Evolutionary conservation across 2,113 vertebrate genomes (phyloP), one percentile per base, ranked within the genome.

Genomic region (Gallinago paraguaiae): DNA sequence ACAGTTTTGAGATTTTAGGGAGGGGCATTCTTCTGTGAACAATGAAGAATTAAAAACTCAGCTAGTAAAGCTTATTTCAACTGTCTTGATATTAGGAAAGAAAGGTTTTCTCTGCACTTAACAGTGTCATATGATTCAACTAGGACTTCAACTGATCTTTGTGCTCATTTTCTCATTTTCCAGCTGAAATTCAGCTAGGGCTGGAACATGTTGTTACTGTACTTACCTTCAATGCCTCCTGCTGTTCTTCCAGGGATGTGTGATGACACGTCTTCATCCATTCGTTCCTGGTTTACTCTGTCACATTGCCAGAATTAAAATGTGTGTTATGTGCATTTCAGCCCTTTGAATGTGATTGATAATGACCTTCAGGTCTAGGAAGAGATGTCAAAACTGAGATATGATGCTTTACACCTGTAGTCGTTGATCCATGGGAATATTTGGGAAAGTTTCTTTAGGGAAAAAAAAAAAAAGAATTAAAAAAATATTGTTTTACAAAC

Each of bases 91-190:
- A 68, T 61, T 61, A 91, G 30, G 16, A 90, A 89, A 43, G 17
- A 80, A 77, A 77, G 8, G 4, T 77, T 91, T 96, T 67, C 23
- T 67, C 27, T 76, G 16, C 2, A 2, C 39, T 78, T 90, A 63
- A 70, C 64, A 35, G 33, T 79, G n/a, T 48, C 86, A 48, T 56
- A 60, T 51, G n/a, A 56, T 24, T 88, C 72, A 69, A 7, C 19
- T 87, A 75, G 35, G 63, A 91, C 46, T 84, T 85, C n/a, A 63
- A 1, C 11, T 24, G 4, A 71, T 63, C 51, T 71, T 84, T 14
- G 14, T 59, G 74, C 19, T 80, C 11, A 50, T 87, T 95, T 91
- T 88, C 71, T 94, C 37, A 51, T 92, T 87, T 91, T 92, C 30
- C 16, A 68, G n/a, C 15, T 93, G 74, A 88, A 89, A 82, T 81